Evolutionary conservation across 2,113 vertebrate genomes (phyloP).

Genomic region (Todiramphus chloris): DNA sequence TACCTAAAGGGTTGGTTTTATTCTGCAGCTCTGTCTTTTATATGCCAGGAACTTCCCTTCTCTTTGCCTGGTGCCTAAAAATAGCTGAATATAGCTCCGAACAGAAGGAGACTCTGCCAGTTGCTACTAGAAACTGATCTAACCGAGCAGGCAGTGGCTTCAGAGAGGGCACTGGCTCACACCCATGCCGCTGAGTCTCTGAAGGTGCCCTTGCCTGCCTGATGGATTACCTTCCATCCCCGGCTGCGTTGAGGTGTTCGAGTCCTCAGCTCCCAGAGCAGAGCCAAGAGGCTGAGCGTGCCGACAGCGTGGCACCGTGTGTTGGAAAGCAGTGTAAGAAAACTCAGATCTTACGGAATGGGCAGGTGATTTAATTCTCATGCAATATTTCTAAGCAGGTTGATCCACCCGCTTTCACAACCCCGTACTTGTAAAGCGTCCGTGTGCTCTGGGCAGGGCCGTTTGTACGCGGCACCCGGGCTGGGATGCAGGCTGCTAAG

Average conservation of each 20-base stretch:
- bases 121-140: neutral
- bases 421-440: neutral
- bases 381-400: too few species aligned
- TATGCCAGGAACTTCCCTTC: neutral
- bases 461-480: neutral
- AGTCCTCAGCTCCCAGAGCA: neutral
- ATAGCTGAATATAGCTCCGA: neutral
- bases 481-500: neutral
- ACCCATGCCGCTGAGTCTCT: neutral
- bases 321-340: neutral
- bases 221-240: neutral
- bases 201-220: neutral
- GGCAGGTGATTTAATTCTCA: neutral
- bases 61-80: neutral
- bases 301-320: accelerated
- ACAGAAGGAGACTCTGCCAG: neutral
- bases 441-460: neutral
- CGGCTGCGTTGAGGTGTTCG: too few species aligned
- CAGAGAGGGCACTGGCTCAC: neutral
- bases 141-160: neutral
- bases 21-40: neutral
- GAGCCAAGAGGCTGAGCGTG: neutral
- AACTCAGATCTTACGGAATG: neutral
- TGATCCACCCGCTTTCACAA: neutral
- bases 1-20: neutral